These are phyloP conservation scores for Corella eumyota DNA, from an alignment of 23 tunicate species.

Conservation along the genomic window DNA sequence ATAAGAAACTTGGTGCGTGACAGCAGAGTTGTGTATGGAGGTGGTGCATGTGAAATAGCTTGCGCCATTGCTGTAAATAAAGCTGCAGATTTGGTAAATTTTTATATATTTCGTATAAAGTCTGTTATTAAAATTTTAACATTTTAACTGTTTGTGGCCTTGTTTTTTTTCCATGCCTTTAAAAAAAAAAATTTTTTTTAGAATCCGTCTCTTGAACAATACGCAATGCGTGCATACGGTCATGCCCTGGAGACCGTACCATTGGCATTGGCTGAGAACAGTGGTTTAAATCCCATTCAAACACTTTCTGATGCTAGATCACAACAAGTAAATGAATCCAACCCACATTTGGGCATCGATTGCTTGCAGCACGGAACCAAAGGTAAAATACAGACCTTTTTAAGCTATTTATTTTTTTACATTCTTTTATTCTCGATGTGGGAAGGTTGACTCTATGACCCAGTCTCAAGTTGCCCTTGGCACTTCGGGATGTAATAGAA, in stretches of 20 bases:
- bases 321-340: constrained; percentile 65
- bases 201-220: constrained; percentile 86
- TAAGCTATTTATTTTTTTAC: no score
- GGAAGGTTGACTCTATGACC: no score
- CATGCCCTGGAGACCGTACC: constrained; percentile 96
- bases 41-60: constrained; percentile 98
- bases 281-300: constrained; percentile 88
- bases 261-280: constrained; percentile 95
- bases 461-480: no score
- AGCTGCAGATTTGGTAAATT: constrained; percentile 81
- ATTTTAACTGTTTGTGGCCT: not conserved
- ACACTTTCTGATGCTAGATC: constrained; percentile 82
- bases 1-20: constrained; percentile 91
- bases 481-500: no score
- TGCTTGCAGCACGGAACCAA: constrained; percentile 71
- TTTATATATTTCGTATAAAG: not conserved
- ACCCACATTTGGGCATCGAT: constrained; percentile 88
- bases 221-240: constrained; percentile 96
- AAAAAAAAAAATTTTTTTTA: not conserved
- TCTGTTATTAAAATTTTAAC: not conserved
- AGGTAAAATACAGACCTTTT: no score
- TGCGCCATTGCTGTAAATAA: constrained; percentile 89
- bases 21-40: constrained; percentile 96
- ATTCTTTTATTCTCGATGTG: no score
- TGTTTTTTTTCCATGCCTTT: no score